These are phyloP conservation scores for Esperia sulphurella DNA, from an alignment of 2,888 invertebrate species.

Conservation along the genomic window DNA sequence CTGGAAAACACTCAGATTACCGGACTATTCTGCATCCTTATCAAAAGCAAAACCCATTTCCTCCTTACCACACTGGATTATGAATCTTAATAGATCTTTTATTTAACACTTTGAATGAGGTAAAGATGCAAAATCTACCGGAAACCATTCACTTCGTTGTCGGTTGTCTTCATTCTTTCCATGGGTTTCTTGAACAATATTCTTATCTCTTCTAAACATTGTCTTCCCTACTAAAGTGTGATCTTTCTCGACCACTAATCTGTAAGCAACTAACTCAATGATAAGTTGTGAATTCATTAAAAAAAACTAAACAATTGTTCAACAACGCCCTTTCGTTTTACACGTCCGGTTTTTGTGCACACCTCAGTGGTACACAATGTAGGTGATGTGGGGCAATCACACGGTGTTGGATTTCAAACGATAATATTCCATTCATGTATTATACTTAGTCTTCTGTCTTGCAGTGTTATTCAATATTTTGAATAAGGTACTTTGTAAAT, in stretches of 20 bases:
- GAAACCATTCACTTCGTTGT: constrained; percentile 9
- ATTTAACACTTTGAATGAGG: constrained; percentile 1
- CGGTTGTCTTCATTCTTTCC: constrained; percentile 4
- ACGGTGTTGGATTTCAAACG: constrained; percentile 39
- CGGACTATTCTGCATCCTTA: too few relatives aligned
- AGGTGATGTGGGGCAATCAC: constrained; percentile 30
- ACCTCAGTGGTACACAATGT: constrained; percentile 8
- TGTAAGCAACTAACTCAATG: background rate
- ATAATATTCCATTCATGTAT: constrained; percentile 31
- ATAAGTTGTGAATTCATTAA: constrained; percentile 8
- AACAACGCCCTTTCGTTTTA: constrained; percentile 15
- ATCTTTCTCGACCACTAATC: constrained; percentile 37
- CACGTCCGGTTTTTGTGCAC: constrained; percentile 16
- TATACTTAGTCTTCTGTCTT: too few relatives aligned
- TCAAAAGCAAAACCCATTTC: too few relatives aligned
- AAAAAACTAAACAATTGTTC: constrained; percentile 9
- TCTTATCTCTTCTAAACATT: constrained; percentile 18
- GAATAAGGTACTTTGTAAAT: too few relatives aligned
- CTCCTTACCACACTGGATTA: too few relatives aligned
- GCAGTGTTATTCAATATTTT: too few relatives aligned
- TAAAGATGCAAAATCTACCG: constrained; percentile 9
- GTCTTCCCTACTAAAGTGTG: constrained; percentile 26
- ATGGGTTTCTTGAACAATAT: constrained; percentile 8
- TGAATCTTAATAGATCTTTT: background rate
- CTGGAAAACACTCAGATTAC: too few relatives aligned